Percentiles rank a stretch among this genome's conserved stretches.
phyloP scores from a whole-genome alignment of 2,888 invertebrate genomes.

The Pseudococcus jackbeardsleyi region DNA sequence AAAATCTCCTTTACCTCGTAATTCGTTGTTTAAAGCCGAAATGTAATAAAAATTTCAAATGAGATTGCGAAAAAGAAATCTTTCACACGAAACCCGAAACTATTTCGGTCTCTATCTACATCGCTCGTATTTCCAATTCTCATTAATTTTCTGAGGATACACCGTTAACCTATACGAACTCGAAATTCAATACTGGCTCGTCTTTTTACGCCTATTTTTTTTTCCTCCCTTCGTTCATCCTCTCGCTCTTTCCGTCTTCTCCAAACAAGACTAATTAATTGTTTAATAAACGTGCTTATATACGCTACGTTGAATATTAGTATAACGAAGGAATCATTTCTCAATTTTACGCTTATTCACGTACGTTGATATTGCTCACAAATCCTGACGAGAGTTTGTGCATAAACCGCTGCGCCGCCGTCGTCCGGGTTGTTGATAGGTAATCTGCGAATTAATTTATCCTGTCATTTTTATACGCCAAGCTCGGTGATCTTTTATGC shows the following conservation, averaged over 20 bases:
- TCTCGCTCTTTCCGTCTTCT: not conserved
- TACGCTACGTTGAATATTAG: constrained; percentile 50
- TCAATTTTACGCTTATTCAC: constrained; percentile 43
- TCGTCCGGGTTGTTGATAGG: constrained; percentile 11
- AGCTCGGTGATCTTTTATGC: constrained; percentile 3
- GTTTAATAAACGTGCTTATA: constrained; percentile 43
- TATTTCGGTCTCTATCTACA: constrained; percentile 18
- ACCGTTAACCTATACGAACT: constrained; percentile 36
- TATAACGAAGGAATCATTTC: constrained; percentile 46
- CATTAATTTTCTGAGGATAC: constrained; percentile 34
- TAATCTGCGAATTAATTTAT: constrained; percentile 50
- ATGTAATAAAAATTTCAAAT: constrained; percentile 23
- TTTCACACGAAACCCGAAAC: constrained; percentile 52
- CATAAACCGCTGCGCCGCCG: constrained; percentile 1
- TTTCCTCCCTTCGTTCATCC: not conserved
- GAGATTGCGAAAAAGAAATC: constrained; percentile 5
- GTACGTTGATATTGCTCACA: constrained; percentile 31
- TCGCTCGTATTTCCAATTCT: constrained; percentile 53
- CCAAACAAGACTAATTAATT: constrained; percentile 44
- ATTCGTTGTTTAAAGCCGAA: not conserved
- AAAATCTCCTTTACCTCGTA: not conserved
- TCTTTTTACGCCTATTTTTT: constrained; percentile 29
- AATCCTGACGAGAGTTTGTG: constrained; percentile 39
- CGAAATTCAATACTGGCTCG: constrained; percentile 40
- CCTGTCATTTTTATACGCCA: not conserved